phyloP scores from a whole-genome alignment of 2,797 vertebrate species.

The Falco columbarius region DNA sequence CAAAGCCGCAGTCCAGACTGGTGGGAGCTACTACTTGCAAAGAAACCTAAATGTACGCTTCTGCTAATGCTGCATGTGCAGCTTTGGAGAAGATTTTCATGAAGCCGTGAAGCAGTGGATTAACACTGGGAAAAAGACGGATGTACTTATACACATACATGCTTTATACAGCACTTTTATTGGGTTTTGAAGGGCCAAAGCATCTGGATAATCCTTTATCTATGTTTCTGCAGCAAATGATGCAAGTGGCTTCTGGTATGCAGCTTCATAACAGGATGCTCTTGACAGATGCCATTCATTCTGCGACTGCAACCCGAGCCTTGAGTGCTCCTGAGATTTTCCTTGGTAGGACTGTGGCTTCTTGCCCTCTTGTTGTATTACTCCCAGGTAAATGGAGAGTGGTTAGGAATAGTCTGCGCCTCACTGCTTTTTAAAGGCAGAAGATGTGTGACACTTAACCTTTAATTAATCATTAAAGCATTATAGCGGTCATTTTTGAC shows the following conservation, averaged over 20 bases:
- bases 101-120: background rate
- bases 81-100: background rate
- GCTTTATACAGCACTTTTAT: background rate
- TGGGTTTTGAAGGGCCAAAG: background rate
- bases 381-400: background rate
- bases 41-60: background rate
- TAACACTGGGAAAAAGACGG: background rate
- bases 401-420: background rate
- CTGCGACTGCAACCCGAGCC: rapidly evolving
- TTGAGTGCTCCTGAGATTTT: background rate
- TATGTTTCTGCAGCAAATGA: background rate
- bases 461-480: background rate
- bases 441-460: background rate
- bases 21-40: background rate
- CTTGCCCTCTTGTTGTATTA: background rate
- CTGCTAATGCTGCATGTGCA: background rate
- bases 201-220: background rate
- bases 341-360: background rate
- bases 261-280: background rate
- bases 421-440: background rate
- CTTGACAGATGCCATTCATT: background rate
- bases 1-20: background rate
- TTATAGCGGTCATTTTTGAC: background rate
- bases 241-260: background rate
- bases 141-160: background rate